Conservation (phyloP, 2,113 vertebrate species). For the Empidonax alnorum region DNA sequence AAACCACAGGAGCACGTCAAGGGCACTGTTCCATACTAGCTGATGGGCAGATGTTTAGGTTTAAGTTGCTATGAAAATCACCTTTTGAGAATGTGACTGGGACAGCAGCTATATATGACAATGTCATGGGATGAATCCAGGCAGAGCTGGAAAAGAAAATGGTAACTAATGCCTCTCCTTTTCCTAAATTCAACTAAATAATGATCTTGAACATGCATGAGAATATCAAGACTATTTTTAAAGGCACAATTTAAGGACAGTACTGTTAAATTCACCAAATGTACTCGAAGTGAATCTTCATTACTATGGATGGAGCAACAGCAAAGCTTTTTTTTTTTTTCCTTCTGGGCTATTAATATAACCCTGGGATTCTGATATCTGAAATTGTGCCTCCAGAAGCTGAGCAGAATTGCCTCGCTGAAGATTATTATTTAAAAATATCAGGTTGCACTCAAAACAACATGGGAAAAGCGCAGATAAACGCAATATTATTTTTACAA, state of each 20-base stretch:
- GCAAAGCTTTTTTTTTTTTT: constrained; percentile 8
- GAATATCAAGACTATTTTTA: background rate
- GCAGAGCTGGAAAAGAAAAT: background rate
- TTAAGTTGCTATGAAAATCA: constrained; percentile 45
- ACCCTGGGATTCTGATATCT: constrained; percentile 12
- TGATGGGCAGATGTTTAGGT: constrained; percentile 24
- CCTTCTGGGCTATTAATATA: background rate
- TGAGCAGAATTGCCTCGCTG: background rate
- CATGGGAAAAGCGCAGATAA: background rate
- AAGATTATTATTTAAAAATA: constrained; percentile 9
- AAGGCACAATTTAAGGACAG: background rate
- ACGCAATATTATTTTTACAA: background rate
- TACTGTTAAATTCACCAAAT: background rate
- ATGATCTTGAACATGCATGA: background rate
- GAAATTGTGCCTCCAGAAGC: background rate
- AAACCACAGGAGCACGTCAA: background rate
- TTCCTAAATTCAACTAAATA: constrained; percentile 40
- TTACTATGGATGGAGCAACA: background rate
- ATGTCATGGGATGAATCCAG: constrained; percentile 29
- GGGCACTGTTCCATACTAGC: background rate
- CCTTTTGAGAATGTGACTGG: constrained; percentile 25
- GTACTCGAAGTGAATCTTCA: background rate
- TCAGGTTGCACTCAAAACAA: background rate
- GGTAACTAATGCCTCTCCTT: background rate
- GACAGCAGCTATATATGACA: constrained; percentile 36